phyloP scores from a whole-genome alignment of 2,888 invertebrate genomes.

The Operophtera brumata region DNA sequence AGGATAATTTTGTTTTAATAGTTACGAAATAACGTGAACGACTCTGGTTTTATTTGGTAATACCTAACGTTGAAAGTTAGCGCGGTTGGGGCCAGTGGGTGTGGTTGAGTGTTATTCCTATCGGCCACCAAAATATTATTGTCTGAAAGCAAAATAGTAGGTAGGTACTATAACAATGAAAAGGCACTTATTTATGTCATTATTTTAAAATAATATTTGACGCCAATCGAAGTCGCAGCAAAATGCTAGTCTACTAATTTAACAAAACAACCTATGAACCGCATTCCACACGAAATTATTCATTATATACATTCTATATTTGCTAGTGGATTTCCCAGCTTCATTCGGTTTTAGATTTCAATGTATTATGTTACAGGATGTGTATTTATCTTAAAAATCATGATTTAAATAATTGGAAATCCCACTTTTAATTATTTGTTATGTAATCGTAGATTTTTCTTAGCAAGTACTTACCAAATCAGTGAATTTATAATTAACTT shows the following conservation, averaged over 20 bases:
- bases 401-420: constrained; percentile 16
- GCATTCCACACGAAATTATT: constrained; percentile 33
- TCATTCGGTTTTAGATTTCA: constrained; percentile 34
- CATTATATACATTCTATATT: constrained; percentile 31
- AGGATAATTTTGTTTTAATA: too few relatives aligned
- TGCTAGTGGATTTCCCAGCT: constrained; percentile 35
- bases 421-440: neutral
- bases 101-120: too few relatives aligned
- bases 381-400: constrained; percentile 13
- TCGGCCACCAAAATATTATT: too few relatives aligned
- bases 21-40: too few relatives aligned
- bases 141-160: too few relatives aligned
- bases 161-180: too few relatives aligned
- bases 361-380: constrained; percentile 32
- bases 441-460: neutral
- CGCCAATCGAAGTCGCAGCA: constrained; percentile 9
- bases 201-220: too few relatives aligned
- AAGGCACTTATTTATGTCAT: too few relatives aligned
- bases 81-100: too few relatives aligned
- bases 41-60: too few relatives aligned
- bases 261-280: constrained; percentile 29
- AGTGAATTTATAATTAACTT: too few relatives aligned
- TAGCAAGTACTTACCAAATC: neutral
- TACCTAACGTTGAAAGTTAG: too few relatives aligned
- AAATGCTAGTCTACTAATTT: constrained; percentile 16